Evolutionary conservation across 1,140 invertebrate genomes (phyloP).

Genomic region (Drosophila tsacasi): DNA sequence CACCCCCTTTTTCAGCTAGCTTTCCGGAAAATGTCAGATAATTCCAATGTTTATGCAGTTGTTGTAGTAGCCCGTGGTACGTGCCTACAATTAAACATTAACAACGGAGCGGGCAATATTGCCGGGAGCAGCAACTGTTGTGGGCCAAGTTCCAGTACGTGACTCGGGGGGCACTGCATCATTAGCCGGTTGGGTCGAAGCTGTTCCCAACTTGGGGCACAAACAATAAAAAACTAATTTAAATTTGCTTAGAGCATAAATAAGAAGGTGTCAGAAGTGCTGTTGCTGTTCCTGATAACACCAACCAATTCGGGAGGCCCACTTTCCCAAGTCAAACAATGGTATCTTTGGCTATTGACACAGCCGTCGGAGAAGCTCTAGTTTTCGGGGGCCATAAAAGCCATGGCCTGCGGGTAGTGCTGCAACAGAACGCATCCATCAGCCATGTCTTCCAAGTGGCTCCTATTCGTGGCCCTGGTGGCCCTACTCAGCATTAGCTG

Average conservation of each 20-base stretch:
- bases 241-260: conserved; percentile 80
- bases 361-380: conserved; percentile 39
- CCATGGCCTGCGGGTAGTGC: conserved; percentile 1
- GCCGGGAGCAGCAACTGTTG: conserved; percentile 53
- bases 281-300: conserved; percentile 50
- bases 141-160: conserved; percentile 62
- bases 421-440: conserved; percentile 51
- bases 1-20: not conserved
- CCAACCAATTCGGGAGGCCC: conserved; percentile 17
- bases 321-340: conserved; percentile 45
- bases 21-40: conserved; percentile 22
- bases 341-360: conserved; percentile 38
- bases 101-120: conserved; percentile 25
- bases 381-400: conserved; percentile 52
- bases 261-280: conserved; percentile 74
- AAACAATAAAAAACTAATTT: conserved; percentile 82
- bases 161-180: conserved; percentile 71
- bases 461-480: conserved; percentile 54
- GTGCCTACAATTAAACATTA: conserved; percentile 81
- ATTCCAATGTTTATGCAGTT: conserved; percentile 78
- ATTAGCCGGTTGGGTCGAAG: conserved; percentile 52
- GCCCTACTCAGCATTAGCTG: conserved; percentile 43
- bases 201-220: conserved; percentile 25
- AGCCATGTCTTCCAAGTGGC: conserved; percentile 65
- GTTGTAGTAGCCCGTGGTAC: conserved; percentile 57